A percentile compares a stretch with the other conserved stretches of the same genome.
Evolutionary conservation across 2,797 vertebrate species (phyloP).

Genomic region (Clamator glandarius): DNA sequence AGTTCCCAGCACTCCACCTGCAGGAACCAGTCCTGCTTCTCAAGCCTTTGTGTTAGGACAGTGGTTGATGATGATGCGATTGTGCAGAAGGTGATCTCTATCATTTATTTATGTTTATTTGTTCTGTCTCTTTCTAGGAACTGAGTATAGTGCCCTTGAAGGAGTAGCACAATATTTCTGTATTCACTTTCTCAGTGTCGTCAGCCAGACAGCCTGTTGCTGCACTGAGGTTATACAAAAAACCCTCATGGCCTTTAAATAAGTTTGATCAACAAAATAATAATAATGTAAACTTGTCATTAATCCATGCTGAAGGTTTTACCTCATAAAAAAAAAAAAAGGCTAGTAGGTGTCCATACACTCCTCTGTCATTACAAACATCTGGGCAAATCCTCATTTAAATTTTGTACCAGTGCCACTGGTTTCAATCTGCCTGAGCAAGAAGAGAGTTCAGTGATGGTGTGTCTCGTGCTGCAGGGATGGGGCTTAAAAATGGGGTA

Average conservation of each 20-base stretch:
- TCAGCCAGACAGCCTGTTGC: background rate
- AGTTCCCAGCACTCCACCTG: background rate
- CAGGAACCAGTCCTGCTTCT: background rate
- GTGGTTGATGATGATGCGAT: fast-evolving
- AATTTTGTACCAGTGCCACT: background rate
- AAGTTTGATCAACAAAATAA: background rate
- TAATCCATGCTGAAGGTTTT: background rate
- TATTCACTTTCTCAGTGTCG: background rate
- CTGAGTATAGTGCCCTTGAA: background rate
- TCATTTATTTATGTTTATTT: background rate
- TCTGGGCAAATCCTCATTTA: background rate
- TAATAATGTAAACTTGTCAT: background rate
- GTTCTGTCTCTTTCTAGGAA: background rate
- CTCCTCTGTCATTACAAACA: background rate
- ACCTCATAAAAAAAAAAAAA: background rate
- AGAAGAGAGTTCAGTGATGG: background rate
- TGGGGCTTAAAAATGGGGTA: background rate
- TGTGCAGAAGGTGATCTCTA: background rate
- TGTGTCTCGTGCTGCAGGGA: background rate
- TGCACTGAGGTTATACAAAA: background rate
- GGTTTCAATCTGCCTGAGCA: background rate
- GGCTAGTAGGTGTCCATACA: background rate
- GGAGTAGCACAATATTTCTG: background rate
- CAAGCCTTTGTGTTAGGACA: background rate
- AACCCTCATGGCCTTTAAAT: background rate